These are phyloP conservation scores for Bradynema listronoti DNA, from an alignment of 1,140 invertebrate genomes.

Conservation along the genomic window DNA sequence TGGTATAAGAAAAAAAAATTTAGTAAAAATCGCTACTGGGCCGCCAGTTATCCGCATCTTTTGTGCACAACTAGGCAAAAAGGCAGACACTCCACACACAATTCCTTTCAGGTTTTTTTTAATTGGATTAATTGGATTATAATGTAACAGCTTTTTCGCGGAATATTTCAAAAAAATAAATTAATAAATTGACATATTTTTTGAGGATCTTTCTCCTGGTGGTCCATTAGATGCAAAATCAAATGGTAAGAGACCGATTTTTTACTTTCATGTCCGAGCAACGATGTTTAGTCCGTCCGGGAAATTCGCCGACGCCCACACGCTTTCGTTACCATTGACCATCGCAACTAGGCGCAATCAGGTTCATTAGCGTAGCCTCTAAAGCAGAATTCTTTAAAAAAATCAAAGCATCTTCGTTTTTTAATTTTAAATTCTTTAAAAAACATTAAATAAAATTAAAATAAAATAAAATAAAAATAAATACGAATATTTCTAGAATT, in stretches of 20 bases:
- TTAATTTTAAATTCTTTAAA: too few species aligned
- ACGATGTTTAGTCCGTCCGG: constrained; percentile 57
- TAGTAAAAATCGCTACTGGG: constrained; percentile 52
- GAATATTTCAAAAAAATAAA: not conserved
- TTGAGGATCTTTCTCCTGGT: constrained; percentile 51
- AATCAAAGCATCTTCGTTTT: too few species aligned
- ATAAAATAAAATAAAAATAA: too few species aligned
- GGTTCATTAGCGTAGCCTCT: too few species aligned
- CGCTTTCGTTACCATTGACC: constrained; percentile 55
- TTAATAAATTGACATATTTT: not conserved
- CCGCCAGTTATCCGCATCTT: constrained; percentile 54
- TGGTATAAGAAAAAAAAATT: constrained; percentile 7
- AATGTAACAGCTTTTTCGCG: not conserved
- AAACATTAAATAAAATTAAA: too few species aligned
- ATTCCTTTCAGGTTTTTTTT: constrained; percentile 50
- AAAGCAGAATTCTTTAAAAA: too few species aligned
- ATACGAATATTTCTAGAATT: too few species aligned
- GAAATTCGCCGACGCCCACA: constrained; percentile 53
- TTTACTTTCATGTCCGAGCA: constrained; percentile 55
- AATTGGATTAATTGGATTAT: not conserved
- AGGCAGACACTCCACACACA: constrained; percentile 54
- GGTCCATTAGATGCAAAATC: constrained; percentile 42
- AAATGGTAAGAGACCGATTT: constrained; percentile 54
- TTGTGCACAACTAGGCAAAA: constrained; percentile 56
- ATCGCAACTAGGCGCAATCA: constrained; percentile 54